phyloP scores from a whole-genome alignment of 2,888 invertebrate genomes.

The Nemotelus nigrinus region DNA sequence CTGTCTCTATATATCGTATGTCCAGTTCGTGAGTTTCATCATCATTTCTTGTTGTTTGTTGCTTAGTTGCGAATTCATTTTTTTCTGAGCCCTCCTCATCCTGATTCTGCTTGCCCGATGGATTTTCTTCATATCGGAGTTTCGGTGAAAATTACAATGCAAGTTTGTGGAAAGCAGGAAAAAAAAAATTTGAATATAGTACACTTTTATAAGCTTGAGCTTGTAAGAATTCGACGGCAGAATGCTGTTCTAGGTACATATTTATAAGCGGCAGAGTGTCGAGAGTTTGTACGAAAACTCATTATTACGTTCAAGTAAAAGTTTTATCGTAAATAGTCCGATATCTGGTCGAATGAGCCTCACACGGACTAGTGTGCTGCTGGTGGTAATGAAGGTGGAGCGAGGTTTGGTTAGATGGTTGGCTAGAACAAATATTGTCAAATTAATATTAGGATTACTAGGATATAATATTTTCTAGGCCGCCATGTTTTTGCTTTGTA shows the following conservation, averaged over 20 bases:
- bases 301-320: slow-evolving; percentile 38
- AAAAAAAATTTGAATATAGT: slow-evolving; percentile 27
- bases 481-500: background rate
- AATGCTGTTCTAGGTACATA: background rate
- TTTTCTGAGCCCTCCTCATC: too few species aligned
- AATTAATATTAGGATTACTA: slow-evolving; percentile 37
- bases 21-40: slow-evolving; percentile 40
- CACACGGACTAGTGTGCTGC: background rate
- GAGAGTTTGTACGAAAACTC: slow-evolving; percentile 22
- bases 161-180: slow-evolving; percentile 21
- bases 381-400: background rate
- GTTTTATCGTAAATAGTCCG: slow-evolving; percentile 39
- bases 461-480: background rate
- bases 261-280: background rate
- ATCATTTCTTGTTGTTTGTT: slow-evolving; percentile 15
- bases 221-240: background rate
- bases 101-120: too few species aligned
- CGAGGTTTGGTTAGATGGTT: background rate
- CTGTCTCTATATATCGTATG: slow-evolving; percentile 4
- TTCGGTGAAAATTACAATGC: background rate
- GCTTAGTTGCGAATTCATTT: too few species aligned
- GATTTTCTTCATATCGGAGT: too few species aligned
- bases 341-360: slow-evolving; percentile 22
- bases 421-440: slow-evolving; percentile 37
- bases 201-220: slow-evolving; percentile 12